Percentiles rank a stretch among this genome's conserved stretches.
These are phyloP conservation scores for Sesamia inferens DNA, from an alignment of 2,888 invertebrate genomes.

Conservation along the genomic window DNA sequence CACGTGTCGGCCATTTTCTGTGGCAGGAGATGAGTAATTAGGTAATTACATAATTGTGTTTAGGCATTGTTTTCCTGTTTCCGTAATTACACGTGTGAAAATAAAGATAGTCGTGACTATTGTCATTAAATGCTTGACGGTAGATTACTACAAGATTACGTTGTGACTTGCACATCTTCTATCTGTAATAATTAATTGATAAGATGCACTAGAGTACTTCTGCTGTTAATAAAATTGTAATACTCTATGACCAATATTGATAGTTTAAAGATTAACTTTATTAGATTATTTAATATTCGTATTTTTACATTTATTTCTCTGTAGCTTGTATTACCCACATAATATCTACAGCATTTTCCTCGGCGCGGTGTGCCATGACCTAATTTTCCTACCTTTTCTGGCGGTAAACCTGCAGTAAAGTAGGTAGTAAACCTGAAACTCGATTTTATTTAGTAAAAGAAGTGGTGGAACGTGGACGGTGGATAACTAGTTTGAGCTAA, in stretches of 20 bases:
- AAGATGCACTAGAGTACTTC: neutral
- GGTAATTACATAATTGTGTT: conserved; percentile 33
- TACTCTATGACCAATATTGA: neutral
- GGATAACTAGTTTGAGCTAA: no score
- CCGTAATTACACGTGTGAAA: conserved; percentile 38
- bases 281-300: neutral
- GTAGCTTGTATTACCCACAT: neutral
- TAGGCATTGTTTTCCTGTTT: conserved; percentile 43
- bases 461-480: no score
- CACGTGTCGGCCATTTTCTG: conserved; percentile 9
- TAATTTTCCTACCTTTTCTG: neutral
- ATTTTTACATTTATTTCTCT: neutral
- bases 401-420: neutral
- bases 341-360: neutral
- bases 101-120: conserved; percentile 17
- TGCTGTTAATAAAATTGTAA: neutral
- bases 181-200: neutral
- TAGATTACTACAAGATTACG: neutral
- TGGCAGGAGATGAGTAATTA: conserved; percentile 38
- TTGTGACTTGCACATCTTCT: neutral
- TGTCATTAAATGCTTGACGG: neutral
- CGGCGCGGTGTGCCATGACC: neutral
- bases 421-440: neutral
- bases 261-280: neutral
- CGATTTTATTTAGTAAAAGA: neutral